These are phyloP conservation scores for Drosophila kikkawai DNA, from an alignment of 1,140 invertebrate species.

Conservation along the genomic window DNA sequence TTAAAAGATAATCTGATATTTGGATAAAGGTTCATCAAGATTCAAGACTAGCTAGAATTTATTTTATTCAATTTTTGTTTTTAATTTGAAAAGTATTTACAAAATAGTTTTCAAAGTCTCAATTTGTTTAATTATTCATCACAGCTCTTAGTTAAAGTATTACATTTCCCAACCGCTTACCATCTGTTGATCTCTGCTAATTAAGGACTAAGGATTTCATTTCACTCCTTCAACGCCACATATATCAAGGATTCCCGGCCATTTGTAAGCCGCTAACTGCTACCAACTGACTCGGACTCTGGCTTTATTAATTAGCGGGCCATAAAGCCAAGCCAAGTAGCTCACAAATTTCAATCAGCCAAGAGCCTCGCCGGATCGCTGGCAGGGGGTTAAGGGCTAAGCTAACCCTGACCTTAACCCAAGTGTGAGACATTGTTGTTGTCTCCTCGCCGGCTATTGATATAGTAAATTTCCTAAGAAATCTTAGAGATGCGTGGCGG, in stretches of 20 bases:
- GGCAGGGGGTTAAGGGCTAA: slow-evolving; percentile 16
- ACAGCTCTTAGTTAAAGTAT: background rate
- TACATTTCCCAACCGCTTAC: background rate
- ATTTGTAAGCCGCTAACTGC: slow-evolving; percentile 25
- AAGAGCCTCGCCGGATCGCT: slow-evolving; percentile 7
- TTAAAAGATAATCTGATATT: background rate
- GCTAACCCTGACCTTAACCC: slow-evolving; percentile 45
- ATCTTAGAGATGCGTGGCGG: slow-evolving; percentile 73
- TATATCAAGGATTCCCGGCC: slow-evolving; percentile 22
- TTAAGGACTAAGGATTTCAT: background rate
- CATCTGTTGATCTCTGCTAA: slow-evolving; percentile 1
- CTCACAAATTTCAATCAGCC: slow-evolving; percentile 77
- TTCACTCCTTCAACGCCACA: slow-evolving; percentile 20
- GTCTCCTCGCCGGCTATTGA: slow-evolving; percentile 59
- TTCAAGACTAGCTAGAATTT: too few relatives aligned
- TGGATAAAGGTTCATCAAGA: background rate
- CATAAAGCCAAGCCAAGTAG: slow-evolving; percentile 76
- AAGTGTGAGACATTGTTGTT: slow-evolving; percentile 65
- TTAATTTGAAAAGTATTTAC: too few relatives aligned
- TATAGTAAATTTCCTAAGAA: slow-evolving; percentile 78
- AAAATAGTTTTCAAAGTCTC: background rate
- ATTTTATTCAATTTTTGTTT: too few relatives aligned
- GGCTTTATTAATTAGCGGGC: slow-evolving; percentile 69
- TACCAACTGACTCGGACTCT: slow-evolving; percentile 25
- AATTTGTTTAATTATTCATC: background rate